A percentile compares a stretch with the other conserved stretches of the same genome.
Conservation (phyloP, 2,888 invertebrate genomes). For the Hermaeophaga mercurialis region DNA sequence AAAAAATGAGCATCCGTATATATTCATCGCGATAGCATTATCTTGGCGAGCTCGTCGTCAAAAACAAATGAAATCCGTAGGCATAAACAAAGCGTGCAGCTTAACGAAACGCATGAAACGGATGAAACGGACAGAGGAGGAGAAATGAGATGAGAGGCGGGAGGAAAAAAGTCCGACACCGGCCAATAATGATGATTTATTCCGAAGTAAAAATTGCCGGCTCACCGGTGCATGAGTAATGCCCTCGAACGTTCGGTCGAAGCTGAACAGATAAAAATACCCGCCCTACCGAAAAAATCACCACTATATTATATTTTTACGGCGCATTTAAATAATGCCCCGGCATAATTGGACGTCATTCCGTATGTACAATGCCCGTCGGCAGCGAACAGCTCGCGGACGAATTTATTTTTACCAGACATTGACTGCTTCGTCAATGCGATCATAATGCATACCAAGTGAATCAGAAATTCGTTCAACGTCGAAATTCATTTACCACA, state of each 20-base stretch:
- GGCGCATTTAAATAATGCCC: constrained; percentile 50
- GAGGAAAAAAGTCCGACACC: constrained; percentile 46
- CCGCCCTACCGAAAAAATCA: constrained; percentile 48
- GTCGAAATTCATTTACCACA: too few species aligned
- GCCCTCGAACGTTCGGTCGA: constrained; percentile 58
- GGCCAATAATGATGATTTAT: constrained; percentile 68
- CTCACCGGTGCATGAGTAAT: constrained; percentile 63
- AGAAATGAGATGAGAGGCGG: constrained; percentile 33
- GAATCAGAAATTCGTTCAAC: too few species aligned
- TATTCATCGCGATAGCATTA: constrained; percentile 37
- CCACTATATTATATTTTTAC: constrained; percentile 57
- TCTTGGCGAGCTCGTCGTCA: constrained; percentile 45
- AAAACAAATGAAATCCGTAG: constrained; percentile 51
- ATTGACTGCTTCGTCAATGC: constrained; percentile 5
- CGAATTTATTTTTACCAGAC: constrained; percentile 33
- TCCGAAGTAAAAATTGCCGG: constrained; percentile 63
- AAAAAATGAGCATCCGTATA: constrained; percentile 36
- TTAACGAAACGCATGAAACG: constrained; percentile 36
- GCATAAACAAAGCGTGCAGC: constrained; percentile 52
- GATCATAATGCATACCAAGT: too few species aligned
- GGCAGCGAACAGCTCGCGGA: constrained; percentile 10
- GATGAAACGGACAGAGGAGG: constrained; percentile 35
- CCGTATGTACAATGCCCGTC: constrained; percentile 36
- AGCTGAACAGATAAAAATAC: constrained; percentile 55
- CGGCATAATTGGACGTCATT: constrained; percentile 47